Percentiles rank a stretch among this genome's conserved stretches.
Evolutionary conservation across 2,888 invertebrate species (phyloP).

Genomic region (Apamea sordens): DNA sequence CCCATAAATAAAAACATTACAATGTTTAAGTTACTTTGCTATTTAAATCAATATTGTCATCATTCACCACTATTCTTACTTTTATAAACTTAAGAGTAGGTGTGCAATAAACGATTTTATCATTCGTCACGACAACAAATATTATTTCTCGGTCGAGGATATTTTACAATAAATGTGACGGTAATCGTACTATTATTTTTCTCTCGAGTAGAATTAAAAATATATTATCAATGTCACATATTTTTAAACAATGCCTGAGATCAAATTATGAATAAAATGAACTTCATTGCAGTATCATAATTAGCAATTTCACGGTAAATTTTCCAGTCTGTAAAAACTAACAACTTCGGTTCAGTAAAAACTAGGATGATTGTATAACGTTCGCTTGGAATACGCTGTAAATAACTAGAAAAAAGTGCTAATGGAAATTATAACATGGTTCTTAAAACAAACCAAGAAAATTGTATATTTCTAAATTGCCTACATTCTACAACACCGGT

Average conservation of each 20-base stretch:
- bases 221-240: not conserved
- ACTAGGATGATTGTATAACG: not conserved
- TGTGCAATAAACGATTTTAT: not conserved
- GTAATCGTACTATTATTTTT: not conserved
- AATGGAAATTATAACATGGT: not conserved
- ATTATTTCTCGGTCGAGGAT: not conserved
- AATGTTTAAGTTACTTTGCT: not conserved
- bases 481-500: not conserved
- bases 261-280: constrained; percentile 15
- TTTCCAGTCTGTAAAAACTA: constrained; percentile 19
- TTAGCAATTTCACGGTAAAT: constrained; percentile 34
- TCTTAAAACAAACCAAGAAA: not conserved
- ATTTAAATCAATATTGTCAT: not conserved
- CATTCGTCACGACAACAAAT: constrained; percentile 6
- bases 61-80: not conserved
- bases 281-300: constrained; percentile 26
- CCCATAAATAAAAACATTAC: not conserved
- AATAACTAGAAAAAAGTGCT: not conserved
- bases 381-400: not conserved
- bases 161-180: not conserved
- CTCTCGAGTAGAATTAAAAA: not conserved
- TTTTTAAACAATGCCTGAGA: not conserved
- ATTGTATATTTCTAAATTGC: not conserved
- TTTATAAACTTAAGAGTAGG: not conserved
- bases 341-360: not conserved